Conservation (phyloP, 1,140 invertebrate species). For the Aphelenchoides fujianensis region DNA sequence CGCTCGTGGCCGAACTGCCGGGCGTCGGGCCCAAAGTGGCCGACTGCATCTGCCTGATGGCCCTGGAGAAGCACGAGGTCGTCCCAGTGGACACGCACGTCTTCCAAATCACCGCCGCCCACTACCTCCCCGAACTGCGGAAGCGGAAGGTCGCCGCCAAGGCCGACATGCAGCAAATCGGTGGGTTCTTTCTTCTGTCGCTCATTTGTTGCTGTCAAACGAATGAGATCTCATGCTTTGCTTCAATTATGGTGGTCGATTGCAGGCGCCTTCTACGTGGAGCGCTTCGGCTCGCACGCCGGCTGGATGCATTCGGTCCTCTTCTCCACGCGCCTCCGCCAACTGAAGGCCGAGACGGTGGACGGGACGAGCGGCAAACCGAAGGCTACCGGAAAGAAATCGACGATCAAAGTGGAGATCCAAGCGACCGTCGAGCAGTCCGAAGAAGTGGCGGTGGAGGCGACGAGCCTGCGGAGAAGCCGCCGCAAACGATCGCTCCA, state of each 20-base stretch:
- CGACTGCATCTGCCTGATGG: slow-evolving; percentile 98
- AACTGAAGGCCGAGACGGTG: slow-evolving; percentile 24
- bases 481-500: no score
- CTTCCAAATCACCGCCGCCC: slow-evolving; percentile 78
- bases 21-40: slow-evolving; percentile 66
- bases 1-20: slow-evolving; percentile 27
- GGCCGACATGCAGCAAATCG: slow-evolving; percentile 68
- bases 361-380: neutral
- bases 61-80: slow-evolving; percentile 79
- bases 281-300: slow-evolving; percentile 79
- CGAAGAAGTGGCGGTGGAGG: no score
- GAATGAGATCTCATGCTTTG: no score
- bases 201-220: neutral
- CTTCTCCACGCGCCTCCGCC: slow-evolving; percentile 36
- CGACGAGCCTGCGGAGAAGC: no score
- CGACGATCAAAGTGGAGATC: no score
- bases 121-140: slow-evolving; percentile 73
- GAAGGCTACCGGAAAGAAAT: no score
- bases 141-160: slow-evolving; percentile 75
- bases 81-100: slow-evolving; percentile 96
- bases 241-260: no score
- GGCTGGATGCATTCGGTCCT: slow-evolving; percentile 89
- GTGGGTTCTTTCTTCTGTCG: slow-evolving; percentile 50
- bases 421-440: no score
- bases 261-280: slow-evolving; percentile 74